These are phyloP conservation scores for Sitta carolinensis DNA, from an alignment of 2,797 vertebrate species.

Conservation along the genomic window DNA sequence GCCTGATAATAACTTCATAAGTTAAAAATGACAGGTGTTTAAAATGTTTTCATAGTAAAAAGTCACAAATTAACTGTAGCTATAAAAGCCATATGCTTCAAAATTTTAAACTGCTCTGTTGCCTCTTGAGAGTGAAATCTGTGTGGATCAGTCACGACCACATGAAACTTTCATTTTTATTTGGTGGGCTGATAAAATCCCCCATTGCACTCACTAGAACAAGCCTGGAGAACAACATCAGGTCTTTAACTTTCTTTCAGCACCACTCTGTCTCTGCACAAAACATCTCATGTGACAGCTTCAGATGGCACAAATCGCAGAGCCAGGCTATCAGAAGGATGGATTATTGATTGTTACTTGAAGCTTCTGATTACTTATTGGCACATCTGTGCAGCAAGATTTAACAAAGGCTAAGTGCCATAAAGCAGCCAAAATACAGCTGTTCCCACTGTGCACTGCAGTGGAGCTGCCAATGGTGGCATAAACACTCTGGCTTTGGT, in stretches of 20 bases:
- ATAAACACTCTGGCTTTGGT: not conserved
- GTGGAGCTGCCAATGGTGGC: not conserved
- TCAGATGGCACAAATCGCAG: not conserved
- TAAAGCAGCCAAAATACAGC: not conserved
- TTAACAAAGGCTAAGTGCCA: not conserved
- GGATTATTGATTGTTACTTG: not conserved
- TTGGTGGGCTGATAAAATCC: not conserved
- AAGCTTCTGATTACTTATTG: not conserved
- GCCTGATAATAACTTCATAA: conserved; percentile 39
- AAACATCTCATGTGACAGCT: not conserved
- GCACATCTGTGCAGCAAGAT: not conserved
- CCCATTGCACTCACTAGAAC: not conserved
- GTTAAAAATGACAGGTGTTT: conserved; percentile 49
- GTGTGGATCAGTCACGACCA: not conserved
- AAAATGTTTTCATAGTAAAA: conserved; percentile 41
- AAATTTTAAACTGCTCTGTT: not conserved
- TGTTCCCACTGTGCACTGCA: not conserved
- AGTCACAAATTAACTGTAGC: conserved; percentile 17
- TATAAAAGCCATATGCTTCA: conserved; percentile 36
- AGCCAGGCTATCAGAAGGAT: not conserved
- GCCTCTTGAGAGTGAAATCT: not conserved
- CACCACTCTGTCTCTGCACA: not conserved
- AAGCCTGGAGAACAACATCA: not conserved
- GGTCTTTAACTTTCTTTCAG: not conserved
- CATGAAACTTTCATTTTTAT: not conserved